A percentile compares a stretch with the other conserved stretches of the same genome.
Evolutionary conservation across 2,888 invertebrate genomes (phyloP).

Genomic region (Tetranychus truncatus): DNA sequence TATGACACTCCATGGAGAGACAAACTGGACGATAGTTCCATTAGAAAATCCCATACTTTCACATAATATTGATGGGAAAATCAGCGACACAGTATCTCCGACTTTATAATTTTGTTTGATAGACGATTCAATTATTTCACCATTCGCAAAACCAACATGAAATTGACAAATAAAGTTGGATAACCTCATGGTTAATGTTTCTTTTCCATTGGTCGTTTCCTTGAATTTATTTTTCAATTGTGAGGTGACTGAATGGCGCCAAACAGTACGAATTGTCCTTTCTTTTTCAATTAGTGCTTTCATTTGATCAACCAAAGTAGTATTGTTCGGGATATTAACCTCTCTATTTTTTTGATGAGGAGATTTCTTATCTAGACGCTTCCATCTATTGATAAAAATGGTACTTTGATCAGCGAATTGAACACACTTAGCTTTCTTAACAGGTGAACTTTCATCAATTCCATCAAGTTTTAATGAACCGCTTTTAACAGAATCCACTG

Average conservation of each 20-base stretch:
- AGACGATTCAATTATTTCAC: neutral
- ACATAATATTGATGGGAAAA: neutral
- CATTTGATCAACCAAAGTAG: neutral
- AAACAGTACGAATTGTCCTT: neutral
- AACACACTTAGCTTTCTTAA: neutral
- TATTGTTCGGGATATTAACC: neutral
- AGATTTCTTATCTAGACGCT: neutral
- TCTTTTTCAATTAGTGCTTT: neutral
- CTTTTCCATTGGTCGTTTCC: neutral
- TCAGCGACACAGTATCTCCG: neutral
- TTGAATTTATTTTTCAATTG: neutral
- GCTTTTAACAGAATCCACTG: neutral
- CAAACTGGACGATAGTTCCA: neutral
- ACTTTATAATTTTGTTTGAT: neutral
- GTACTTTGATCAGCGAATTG: neutral
- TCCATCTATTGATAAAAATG: neutral
- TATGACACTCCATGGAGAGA: neutral
- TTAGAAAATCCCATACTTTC: neutral
- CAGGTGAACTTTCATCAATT: neutral
- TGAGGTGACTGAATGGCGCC: neutral
- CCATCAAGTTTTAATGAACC: neutral
- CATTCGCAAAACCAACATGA: neutral
- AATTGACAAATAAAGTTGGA: neutral
- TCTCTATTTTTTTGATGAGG: neutral
- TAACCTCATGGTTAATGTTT: neutral